Evolutionary conservation across 2,888 invertebrate species (phyloP).

Genomic region (Monochamus alternatus): DNA sequence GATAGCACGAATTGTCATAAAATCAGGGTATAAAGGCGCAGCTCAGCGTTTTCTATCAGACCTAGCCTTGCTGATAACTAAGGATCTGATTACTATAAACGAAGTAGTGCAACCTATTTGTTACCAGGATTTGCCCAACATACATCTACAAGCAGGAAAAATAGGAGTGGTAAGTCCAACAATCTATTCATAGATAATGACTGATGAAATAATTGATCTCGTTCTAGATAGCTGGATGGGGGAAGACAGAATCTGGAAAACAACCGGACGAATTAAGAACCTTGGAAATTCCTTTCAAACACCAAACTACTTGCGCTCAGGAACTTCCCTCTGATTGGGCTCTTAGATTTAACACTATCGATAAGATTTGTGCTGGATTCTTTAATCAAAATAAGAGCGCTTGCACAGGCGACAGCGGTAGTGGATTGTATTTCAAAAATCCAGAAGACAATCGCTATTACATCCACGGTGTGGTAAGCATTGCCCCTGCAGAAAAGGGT

Average conservation of each 20-base stretch:
- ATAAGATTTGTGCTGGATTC: slow-evolving; percentile 49
- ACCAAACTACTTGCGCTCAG: slow-evolving; percentile 36
- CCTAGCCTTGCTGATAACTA: slow-evolving; percentile 42
- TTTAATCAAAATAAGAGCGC: slow-evolving; percentile 40
- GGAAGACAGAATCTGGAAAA: slow-evolving; percentile 36
- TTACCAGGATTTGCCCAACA: slow-evolving; percentile 40
- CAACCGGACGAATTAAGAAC: slow-evolving; percentile 39
- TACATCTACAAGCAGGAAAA: slow-evolving; percentile 35
- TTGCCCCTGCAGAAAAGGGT: slow-evolving; percentile 37
- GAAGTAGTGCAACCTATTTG: slow-evolving; percentile 45
- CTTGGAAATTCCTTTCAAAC: slow-evolving; percentile 44
- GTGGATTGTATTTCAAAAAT: slow-evolving; percentile 45
- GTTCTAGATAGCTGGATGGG: slow-evolving; percentile 47
- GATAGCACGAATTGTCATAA: slow-evolving; percentile 36
- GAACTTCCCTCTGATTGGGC: slow-evolving; percentile 44
- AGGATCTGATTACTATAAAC: slow-evolving; percentile 38
- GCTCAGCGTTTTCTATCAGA: slow-evolving; percentile 41
- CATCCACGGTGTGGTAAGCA: slow-evolving; percentile 47
- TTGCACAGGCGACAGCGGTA: slow-evolving; percentile 48
- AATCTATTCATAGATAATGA: too few relatives aligned
- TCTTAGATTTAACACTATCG: slow-evolving; percentile 41
- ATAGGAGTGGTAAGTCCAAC: slow-evolving; percentile 42
- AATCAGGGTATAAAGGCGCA: slow-evolving; percentile 39
- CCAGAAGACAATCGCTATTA: slow-evolving; percentile 46
- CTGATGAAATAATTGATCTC: not conserved